Conservation (phyloP, 2,888 invertebrate genomes). For the Geophilus truncorum region DNA sequence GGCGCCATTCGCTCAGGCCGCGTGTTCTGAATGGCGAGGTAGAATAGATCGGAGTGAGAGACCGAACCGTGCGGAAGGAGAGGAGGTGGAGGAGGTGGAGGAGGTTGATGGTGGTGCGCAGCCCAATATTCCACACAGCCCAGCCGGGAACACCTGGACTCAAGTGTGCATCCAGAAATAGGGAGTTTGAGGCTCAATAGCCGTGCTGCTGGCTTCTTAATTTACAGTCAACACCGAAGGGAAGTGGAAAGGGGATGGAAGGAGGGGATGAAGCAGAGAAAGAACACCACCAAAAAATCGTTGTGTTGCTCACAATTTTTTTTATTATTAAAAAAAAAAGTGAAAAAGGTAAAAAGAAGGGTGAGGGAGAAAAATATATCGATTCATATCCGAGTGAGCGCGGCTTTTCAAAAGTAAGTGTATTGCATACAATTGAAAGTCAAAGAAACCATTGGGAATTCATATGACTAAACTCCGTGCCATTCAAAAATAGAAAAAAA, state of each 20-base stretch:
- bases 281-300: constrained; percentile 27
- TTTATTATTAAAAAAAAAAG: not conserved
- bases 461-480: constrained; percentile 22
- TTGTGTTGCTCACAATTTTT: constrained; percentile 6
- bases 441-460: constrained; percentile 27
- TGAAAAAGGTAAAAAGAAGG: not conserved
- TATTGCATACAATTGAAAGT: constrained; percentile 25
- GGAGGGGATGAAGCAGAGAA: constrained; percentile 10
- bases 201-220: constrained; percentile 27
- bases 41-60: constrained; percentile 25
- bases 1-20: constrained; percentile 29
- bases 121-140: constrained; percentile 27
- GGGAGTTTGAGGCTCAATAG: constrained; percentile 27
- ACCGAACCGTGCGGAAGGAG: constrained; percentile 22
- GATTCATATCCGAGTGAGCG: constrained; percentile 18
- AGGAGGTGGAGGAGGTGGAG: constrained; percentile 16
- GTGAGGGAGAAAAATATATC: not conserved
- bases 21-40: constrained; percentile 27
- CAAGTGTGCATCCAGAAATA: constrained; percentile 27
- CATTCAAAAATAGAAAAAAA: not conserved
- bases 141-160: constrained; percentile 26
- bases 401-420: constrained; percentile 12
- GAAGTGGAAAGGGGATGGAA: constrained; percentile 12
- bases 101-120: constrained; percentile 15
- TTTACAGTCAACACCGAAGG: constrained; percentile 24